phyloP scores from a whole-genome alignment of 2,888 invertebrate genomes.

The Agelastica alni region DNA sequence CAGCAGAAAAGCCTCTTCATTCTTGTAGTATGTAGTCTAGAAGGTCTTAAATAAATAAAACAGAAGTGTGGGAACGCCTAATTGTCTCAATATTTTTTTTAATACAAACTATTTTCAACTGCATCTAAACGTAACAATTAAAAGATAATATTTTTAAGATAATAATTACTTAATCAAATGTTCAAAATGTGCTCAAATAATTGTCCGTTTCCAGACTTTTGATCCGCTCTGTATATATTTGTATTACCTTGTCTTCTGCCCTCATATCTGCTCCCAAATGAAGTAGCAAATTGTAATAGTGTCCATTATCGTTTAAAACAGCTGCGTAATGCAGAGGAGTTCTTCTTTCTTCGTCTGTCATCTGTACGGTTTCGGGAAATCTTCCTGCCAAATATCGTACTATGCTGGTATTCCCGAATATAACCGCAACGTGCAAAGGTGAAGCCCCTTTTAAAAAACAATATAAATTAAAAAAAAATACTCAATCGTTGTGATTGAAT shows the following conservation, averaged over 20 bases:
- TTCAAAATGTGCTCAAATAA: too few species aligned
- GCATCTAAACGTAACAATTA: too few species aligned
- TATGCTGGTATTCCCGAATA: conserved; percentile 82
- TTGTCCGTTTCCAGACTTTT: too few species aligned
- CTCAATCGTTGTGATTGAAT: background rate
- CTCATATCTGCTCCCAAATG: conserved; percentile 86
- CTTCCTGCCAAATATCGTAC: conserved; percentile 74
- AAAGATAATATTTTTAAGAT: too few species aligned
- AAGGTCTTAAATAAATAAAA: too few species aligned
- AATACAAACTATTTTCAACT: too few species aligned
- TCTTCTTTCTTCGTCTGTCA: conserved; percentile 74
- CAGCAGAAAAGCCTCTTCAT: too few species aligned
- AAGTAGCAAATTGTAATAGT: conserved; percentile 82
- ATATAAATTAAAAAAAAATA: background rate
- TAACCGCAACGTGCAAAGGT: conserved; percentile 83
- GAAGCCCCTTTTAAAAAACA: conserved; percentile 65
- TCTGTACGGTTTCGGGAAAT: conserved; percentile 85
- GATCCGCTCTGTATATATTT: too few species aligned
- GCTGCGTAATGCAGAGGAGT: conserved; percentile 91
- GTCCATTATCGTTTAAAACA: conserved; percentile 81
- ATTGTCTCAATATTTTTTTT: too few species aligned
- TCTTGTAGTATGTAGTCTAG: too few species aligned
- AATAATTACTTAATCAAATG: too few species aligned
- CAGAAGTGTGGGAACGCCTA: too few species aligned
- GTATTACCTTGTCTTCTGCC: conserved; percentile 80